Base-by-base conservation (phyloP, 2,888 invertebrate species). In the Aleiodes leptofemur region DNA sequence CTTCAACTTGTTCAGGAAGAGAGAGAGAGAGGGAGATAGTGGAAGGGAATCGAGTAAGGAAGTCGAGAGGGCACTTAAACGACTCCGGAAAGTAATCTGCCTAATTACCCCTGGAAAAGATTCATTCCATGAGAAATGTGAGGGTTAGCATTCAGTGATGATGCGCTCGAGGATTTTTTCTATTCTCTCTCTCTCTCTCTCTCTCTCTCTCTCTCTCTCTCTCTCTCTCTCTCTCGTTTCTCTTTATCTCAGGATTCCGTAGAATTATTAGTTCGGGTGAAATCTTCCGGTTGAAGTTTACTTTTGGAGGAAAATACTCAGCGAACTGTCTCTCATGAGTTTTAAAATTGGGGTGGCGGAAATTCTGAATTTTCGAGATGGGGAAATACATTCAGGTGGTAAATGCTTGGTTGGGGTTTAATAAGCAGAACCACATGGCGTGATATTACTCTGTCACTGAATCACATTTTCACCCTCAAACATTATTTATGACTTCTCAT, bases 51-150 rank as follows among this genome's bases (percentile, higher is more conserved):
- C 38, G 77, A 82, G 85, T 83, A 85, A 84, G 84, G 85, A 85
- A 85, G 71, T 69, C 79, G 51, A 43, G 69, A 73, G 68, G 82
- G 85, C 82, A 83, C 82, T 85, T 84, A 86, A 88, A 88, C 84
- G 87, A 88, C 86, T 86, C 85, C 82, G 82, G 87, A 86, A 88
- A 88, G 88, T 87, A 87, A 86, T 87, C 87, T 88, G 88, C 88
- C 88, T 88, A 88, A 88, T 88, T 88, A 88, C 88, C 88, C 43
- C 88, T 84, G 86, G 86, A 87, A 86, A 86, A 86, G 86, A 88
- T 88, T 87, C 87, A 86, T 88, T 86, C 83, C 83, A 80, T 61
- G 23, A 23, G n/a, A 50, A 59, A 68, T 38, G 48, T 64, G 71
- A 64, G 64, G 64, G 64, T 43, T 14, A 14, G 38, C 23, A 23